Percentiles rank a stretch among this genome's conserved stretches.
phyloP scores from a whole-genome alignment of 1,140 invertebrate species.

The Lasaia peninsularis region DNA sequence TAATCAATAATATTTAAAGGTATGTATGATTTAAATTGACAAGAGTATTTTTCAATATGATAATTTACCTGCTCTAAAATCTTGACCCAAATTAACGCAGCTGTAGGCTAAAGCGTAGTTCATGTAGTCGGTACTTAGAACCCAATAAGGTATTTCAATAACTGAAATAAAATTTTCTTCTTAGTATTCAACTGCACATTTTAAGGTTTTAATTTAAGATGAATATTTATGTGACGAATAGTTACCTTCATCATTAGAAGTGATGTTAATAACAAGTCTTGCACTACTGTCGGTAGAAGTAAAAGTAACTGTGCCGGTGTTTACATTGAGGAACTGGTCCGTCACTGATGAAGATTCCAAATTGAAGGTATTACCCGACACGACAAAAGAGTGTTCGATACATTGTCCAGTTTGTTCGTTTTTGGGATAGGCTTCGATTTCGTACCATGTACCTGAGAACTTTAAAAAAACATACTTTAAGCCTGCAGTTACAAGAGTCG shows the following conservation, averaged over 20 bases:
- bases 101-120: slow-evolving; percentile 43
- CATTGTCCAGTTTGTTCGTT: slow-evolving; percentile 42
- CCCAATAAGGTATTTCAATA: slow-evolving; percentile 43
- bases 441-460: slow-evolving; percentile 51
- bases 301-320: slow-evolving; percentile 21
- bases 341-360: slow-evolving; percentile 33
- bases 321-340: slow-evolving; percentile 29
- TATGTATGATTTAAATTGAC: no score
- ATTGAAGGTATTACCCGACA: slow-evolving; percentile 22
- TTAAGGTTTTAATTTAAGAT: no score
- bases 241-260: slow-evolving; percentile 17
- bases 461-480: slow-evolving; percentile 24
- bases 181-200: neutral
- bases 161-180: slow-evolving; percentile 30
- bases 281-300: slow-evolving; percentile 31
- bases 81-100: no score
- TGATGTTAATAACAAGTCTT: slow-evolving; percentile 27
- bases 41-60: no score
- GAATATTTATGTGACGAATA: neutral
- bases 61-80: no score
- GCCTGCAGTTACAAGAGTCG: neutral
- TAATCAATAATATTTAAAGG: no score
- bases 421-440: slow-evolving; percentile 49
- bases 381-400: slow-evolving; percentile 34
- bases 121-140: slow-evolving; percentile 43